Evolutionary conservation across 2,797 vertebrate genomes (phyloP).

Genomic region (Antennarius maculatus): DNA sequence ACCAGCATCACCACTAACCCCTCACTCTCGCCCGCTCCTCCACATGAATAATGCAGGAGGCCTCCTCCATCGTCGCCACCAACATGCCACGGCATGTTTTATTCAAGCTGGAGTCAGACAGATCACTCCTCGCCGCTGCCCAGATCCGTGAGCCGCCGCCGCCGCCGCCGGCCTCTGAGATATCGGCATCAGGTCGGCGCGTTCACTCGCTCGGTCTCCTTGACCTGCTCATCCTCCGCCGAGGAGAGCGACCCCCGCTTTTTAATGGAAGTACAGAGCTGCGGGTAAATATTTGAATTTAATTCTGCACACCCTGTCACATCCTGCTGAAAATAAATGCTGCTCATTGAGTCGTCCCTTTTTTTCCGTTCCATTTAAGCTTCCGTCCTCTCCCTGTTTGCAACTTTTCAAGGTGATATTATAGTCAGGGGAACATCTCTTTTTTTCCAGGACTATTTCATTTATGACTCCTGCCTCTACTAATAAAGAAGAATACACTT

Average conservation of each 20-base stretch:
- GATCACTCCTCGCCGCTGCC: slow-evolving; percentile 43
- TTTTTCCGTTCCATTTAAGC: slow-evolving; percentile 24
- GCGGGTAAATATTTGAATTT: slow-evolving; percentile 73
- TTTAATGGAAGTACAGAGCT: slow-evolving; percentile 33
- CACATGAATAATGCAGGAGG: slow-evolving; percentile 76
- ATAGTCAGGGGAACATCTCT: neutral
- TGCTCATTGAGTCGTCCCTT: slow-evolving; percentile 18
- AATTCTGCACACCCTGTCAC: slow-evolving; percentile 38
- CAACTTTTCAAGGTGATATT: slow-evolving; percentile 28
- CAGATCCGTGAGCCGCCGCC: slow-evolving; percentile 18
- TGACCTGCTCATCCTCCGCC: slow-evolving; percentile 56
- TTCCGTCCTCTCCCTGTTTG: slow-evolving; percentile 4
- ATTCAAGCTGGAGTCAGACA: slow-evolving; percentile 75
- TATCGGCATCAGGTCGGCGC: slow-evolving; percentile 56
- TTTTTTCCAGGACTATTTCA: too few species aligned
- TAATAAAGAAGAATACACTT: too few species aligned
- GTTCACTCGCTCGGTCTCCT: slow-evolving; percentile 52
- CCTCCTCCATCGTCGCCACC: slow-evolving; percentile 68
- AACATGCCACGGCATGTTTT: slow-evolving; percentile 80
- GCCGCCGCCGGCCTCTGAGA: slow-evolving; percentile 26
- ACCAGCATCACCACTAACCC: slow-evolving; percentile 23
- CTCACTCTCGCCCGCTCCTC: slow-evolving; percentile 48
- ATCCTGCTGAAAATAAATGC: slow-evolving; percentile 46
- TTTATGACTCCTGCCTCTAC: too few species aligned
- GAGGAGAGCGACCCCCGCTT: slow-evolving; percentile 27